Evolutionary conservation across 2,113 vertebrate genomes (phyloP).

Genomic region (Diphyllodes magnificus): DNA sequence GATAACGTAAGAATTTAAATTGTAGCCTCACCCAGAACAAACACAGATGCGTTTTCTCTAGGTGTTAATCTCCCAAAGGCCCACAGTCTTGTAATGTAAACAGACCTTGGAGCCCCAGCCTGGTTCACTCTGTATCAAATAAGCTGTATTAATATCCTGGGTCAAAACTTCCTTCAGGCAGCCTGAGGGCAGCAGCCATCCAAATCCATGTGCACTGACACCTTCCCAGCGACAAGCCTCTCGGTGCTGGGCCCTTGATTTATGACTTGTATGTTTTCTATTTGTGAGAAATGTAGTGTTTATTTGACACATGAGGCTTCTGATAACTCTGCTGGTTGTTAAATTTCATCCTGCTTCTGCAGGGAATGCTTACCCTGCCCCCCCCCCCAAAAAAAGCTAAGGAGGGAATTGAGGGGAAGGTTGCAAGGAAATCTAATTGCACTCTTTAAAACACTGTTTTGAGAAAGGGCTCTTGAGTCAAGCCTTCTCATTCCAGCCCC

Average conservation of each 20-base stretch:
- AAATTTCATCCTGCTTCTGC: neutral
- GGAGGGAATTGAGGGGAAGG: neutral
- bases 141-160: constrained; percentile 75
- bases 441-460: neutral
- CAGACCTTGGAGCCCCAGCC: constrained; percentile 61
- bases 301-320: neutral
- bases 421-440: neutral
- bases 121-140: constrained; percentile 73
- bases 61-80: constrained; percentile 57
- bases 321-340: neutral
- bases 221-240: constrained; percentile 24
- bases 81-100: constrained; percentile 29
- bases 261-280: constrained; percentile 1
- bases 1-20: constrained; percentile 81
- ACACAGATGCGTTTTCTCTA: constrained; percentile 67
- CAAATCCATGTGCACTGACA: neutral
- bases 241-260: neutral
- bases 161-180: constrained; percentile 78
- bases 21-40: constrained; percentile 64
- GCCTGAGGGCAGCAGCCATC: constrained; percentile 60
- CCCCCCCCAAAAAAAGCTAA: neutral
- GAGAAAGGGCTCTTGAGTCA: neutral
- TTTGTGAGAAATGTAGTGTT: constrained; percentile 13
- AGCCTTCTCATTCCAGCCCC: neutral
- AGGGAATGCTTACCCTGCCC: neutral